A percentile compares a stretch with the other conserved stretches of the same genome.
Conservation (phyloP, 2,113 vertebrate genomes). For the Vimba vimba region DNA sequence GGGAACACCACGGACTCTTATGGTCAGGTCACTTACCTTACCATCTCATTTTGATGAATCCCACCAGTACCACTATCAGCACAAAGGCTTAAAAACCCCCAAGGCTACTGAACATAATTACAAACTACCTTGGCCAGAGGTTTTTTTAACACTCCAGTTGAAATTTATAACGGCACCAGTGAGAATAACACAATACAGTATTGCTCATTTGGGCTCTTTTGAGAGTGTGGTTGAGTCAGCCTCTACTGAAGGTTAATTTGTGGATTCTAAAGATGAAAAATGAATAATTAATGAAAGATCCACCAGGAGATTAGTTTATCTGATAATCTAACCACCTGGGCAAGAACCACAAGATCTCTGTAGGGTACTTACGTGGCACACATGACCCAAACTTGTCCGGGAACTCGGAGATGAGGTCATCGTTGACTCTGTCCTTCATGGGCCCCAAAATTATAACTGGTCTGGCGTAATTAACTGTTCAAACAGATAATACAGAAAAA, state of each 20-base stretch:
- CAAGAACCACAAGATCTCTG: not conserved
- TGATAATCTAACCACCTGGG: not conserved
- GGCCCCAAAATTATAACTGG: constrained; percentile 96
- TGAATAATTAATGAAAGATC: not conserved
- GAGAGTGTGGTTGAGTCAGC: not conserved
- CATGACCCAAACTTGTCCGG: constrained; percentile 98
- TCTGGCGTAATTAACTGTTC: constrained; percentile 90
- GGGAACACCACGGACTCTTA: not conserved
- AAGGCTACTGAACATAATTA: constrained; percentile 34
- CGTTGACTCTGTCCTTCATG: constrained; percentile 98
- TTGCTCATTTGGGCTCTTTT: not conserved
- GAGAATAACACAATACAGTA: constrained; percentile 1
- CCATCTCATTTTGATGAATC: not conserved
- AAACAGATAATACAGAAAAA: not conserved
- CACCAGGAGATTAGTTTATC: not conserved
- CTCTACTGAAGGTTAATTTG: not conserved
- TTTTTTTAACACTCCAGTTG: not conserved
- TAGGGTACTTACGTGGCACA: constrained; percentile 91
- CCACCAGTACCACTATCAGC: constrained; percentile 8
- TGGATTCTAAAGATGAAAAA: constrained; percentile 21
- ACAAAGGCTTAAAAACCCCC: constrained; percentile 3
- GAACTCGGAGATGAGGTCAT: constrained; percentile 97
- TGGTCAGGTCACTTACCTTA: constrained; percentile 28
- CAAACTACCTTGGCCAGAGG: not conserved
- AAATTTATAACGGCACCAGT: constrained; percentile 2